Evolutionary conservation across 2,797 vertebrate species (phyloP), one percentile per base, ranked within the genome.

Genomic region (Leptatherina wallacei): DNA sequence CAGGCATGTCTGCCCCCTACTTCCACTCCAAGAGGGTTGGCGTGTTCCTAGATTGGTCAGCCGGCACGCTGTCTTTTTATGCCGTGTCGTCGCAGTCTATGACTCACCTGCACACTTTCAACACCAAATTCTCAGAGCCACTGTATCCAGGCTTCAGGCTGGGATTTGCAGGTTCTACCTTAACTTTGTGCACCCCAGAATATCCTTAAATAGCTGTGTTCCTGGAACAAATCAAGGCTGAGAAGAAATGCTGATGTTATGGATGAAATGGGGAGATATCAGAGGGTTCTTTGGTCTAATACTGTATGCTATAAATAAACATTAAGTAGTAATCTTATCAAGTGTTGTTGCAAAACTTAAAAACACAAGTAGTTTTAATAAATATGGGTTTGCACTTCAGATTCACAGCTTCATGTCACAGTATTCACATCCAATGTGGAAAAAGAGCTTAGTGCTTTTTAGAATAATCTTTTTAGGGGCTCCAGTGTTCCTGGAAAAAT

Each of bases 31-130:
- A 57, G 36, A 71, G 71, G 47, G 67, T 74, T 0, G 80, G 70
- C 0, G 77, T 85, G 49, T 82, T 77, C 27, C 57, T 85, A 9
- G 61, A 85, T 68, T 80, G 80, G 71, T 18, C 67, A 13, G 83
- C 71, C 13, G 83, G 83, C 27, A 80, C 49, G 0, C 57, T 82
- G 68, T 8, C 80, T 14, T 82, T 79, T 76, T 85, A 80, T 6
- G 54, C 57, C 0, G 33, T 85, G 3, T 74, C 77, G 0, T 6
- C 65, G 11, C 42, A 60, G 22, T 10, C 71, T 32, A 85, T 79
- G 76, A 77, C 38, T 13, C 79, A 85, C 57, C 63, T 85, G 42
- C 8, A 85, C 4, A 85, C 79, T 0, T 85, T 73, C 60, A 51
- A 77, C 2, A 0, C 56, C 1, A 0, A 49, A 1, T 79, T 85